Base-by-base conservation (phyloP, 1,140 invertebrate genomes). In the Bombus balteatus region DNA sequence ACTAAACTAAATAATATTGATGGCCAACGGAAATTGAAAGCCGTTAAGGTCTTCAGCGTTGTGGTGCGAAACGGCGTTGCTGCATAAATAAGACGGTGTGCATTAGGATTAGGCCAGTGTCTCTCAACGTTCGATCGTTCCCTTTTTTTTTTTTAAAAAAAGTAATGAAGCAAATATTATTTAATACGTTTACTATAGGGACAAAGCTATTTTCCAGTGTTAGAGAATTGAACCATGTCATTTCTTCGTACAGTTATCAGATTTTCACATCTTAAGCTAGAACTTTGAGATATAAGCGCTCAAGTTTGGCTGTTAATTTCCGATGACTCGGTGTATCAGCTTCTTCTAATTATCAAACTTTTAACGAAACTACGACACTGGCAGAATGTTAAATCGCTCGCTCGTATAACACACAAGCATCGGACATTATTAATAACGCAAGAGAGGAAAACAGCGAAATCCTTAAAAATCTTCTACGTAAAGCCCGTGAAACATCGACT, bases 1-100 rank as follows among this genome's bases (percentile, higher is more conserved):
- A 94, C 94, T 95, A 94, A 95, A 95, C 94, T 95, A 95, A 95
- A 95, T 95, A 95, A 95, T 95, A 95, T 95, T 95, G 95, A 95
- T 95, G 95, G 94, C 93, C 92, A 95, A 95, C 94, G 95, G 95
- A 95, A 95, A 95, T 95, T 95, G 94, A 95, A 95, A 94, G 94
- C 94, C 93, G 93, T 95, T 95, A 95, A 94, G 91, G 93, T 93
- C 92, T 93, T 94, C 92, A 92, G 91, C 88, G 90, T 91, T 94
- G 93, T 90, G 92, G 90, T 90, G 91, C 90, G 91, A 94, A 93
- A 93, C 90, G 91, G 87, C 86, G 84, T 78, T 87, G 91, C 87
- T 94, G 92, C 94, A 94, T 94, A 94, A 94, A 94, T 95, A 94
- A 95, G 93, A 94, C 92, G 92, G 84, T 87, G 88, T 91, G 93